phyloP scores from a whole-genome alignment of 2,797 vertebrate species.

The Cossypha polioptera region DNA sequence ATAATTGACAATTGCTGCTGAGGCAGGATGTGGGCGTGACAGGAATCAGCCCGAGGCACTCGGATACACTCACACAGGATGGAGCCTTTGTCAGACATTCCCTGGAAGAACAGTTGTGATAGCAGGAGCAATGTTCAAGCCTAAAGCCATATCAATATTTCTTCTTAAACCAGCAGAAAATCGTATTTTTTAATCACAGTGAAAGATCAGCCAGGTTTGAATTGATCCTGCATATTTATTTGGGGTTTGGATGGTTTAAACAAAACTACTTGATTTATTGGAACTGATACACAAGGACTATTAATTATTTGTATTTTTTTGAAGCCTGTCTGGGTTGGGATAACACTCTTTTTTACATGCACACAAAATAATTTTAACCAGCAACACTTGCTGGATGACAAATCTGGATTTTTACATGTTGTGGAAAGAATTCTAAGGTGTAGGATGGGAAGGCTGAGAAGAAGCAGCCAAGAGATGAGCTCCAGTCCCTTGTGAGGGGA shows the following conservation, averaged over 20 bases:
- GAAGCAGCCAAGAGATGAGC: not conserved
- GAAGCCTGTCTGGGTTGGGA: not conserved
- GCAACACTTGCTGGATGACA: not conserved
- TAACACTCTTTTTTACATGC: not conserved
- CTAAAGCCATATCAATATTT: not conserved
- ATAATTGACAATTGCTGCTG: not conserved
- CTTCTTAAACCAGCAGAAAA: not conserved
- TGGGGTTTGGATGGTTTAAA: not conserved
- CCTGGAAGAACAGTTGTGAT: not conserved
- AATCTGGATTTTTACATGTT: not conserved
- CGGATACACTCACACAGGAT: accelerated
- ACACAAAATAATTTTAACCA: not conserved
- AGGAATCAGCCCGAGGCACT: not conserved
- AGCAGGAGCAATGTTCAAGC: not conserved
- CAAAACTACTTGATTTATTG: not conserved
- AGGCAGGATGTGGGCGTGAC: not conserved
- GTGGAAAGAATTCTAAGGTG: not conserved
- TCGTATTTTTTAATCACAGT: not conserved
- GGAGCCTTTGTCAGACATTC: not conserved
- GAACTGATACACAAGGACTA: not conserved
- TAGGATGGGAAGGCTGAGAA: not conserved
- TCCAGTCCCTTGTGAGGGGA: not conserved
- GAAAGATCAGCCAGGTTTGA: not conserved
- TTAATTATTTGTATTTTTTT: not conserved
- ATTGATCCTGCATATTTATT: not conserved